These are phyloP conservation scores for Polypterus bichir DNA, from an alignment of 2,113 vertebrate species.

Conservation along the genomic window DNA sequence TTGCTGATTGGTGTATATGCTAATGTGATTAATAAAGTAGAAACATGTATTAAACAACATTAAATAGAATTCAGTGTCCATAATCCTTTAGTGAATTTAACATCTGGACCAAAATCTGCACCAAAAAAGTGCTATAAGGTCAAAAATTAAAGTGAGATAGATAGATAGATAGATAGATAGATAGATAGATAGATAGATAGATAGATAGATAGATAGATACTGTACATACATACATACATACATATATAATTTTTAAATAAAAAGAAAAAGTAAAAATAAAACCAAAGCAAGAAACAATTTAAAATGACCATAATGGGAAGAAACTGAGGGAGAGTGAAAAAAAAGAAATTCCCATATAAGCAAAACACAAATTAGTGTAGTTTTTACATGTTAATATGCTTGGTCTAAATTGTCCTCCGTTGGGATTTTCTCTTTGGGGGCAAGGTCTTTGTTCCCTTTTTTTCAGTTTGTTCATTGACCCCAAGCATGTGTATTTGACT, in stretches of 20 bases:
- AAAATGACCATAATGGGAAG: constrained; percentile 9
- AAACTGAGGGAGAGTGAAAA: constrained; percentile 5
- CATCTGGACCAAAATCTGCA: too few species aligned
- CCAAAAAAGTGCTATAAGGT: too few species aligned
- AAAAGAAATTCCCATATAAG: constrained; percentile 20
- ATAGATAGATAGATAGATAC: too few species aligned
- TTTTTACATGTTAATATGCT: constrained; percentile 34
- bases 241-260: background rate
- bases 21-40: too few species aligned
- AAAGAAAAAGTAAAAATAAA: background rate
- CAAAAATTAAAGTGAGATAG: too few species aligned
- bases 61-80: too few species aligned
- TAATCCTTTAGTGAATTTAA: too few species aligned
- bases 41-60: too few species aligned
- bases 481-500: constrained; percentile 57
- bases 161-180: too few species aligned
- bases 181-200: too few species aligned
- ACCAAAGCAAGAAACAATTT: background rate
- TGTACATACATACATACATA: constrained; percentile 19
- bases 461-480: constrained; percentile 62
- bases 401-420: constrained; percentile 35
- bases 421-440: constrained; percentile 23
- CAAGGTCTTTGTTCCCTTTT: constrained; percentile 50
- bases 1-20: too few species aligned
- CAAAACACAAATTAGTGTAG: constrained; percentile 32